Percentiles rank a stretch among this genome's conserved stretches.
These are phyloP conservation scores for Aphelenchoides fujianensis DNA, from an alignment of 1,140 invertebrate genomes.

Conservation along the genomic window DNA sequence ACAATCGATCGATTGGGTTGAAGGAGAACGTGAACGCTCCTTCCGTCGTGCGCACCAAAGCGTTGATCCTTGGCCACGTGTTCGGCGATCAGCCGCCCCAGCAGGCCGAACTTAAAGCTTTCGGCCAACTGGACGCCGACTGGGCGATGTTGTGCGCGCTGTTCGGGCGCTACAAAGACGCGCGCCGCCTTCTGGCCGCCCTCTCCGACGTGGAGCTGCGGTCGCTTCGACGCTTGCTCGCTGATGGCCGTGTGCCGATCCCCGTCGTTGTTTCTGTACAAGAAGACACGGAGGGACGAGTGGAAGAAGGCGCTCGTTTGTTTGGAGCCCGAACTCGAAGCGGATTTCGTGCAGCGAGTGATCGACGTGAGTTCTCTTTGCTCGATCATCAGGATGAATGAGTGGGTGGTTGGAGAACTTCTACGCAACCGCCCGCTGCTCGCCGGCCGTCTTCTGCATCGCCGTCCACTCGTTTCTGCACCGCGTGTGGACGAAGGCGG, in stretches of 20 bases:
- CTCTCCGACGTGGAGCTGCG: not conserved
- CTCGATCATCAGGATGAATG: not conserved
- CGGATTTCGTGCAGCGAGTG: not conserved
- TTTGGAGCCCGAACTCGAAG: not conserved
- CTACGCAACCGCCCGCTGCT: not conserved
- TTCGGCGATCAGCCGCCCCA: not conserved
- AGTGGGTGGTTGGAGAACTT: not conserved
- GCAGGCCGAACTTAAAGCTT: not conserved
- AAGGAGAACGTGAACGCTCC: not conserved
- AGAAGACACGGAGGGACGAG: not conserved
- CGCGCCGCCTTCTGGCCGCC: not conserved
- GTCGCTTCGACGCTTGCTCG: not conserved
- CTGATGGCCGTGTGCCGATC: not conserved
- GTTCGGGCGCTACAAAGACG: not conserved
- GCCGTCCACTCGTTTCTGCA: slow-evolving; percentile 16
- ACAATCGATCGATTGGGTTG: not conserved
- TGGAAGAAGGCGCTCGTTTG: not conserved
- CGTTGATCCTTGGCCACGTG: not conserved
- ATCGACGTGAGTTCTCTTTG: not conserved
- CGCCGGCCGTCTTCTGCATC: not conserved
- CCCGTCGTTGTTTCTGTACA: not conserved
- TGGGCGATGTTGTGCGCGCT: not conserved
- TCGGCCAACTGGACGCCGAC: not conserved
- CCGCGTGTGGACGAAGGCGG: slow-evolving; percentile 18
- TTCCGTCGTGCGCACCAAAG: not conserved